These are phyloP conservation scores for Daphoenositta chrysoptera DNA, from an alignment of 2,113 vertebrate genomes.

Conservation along the genomic window DNA sequence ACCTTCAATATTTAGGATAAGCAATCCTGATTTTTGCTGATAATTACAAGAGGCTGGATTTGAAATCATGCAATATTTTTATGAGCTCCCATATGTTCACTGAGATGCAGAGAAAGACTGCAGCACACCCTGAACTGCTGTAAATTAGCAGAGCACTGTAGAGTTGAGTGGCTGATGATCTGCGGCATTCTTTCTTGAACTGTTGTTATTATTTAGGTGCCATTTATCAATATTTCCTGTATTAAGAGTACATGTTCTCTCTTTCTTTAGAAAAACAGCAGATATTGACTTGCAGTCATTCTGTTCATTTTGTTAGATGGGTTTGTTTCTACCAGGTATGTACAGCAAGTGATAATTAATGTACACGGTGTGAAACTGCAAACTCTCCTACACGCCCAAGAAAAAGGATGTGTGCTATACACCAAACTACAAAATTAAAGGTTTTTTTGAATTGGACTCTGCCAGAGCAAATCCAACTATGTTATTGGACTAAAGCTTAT, in stretches of 20 bases:
- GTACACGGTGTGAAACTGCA: not conserved
- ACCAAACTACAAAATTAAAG: not conserved
- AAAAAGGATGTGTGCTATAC: not conserved
- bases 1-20: not conserved
- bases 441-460: not conserved
- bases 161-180: not conserved
- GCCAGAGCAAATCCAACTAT: not conserved
- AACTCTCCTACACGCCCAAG: not conserved
- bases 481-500: not conserved
- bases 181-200: not conserved
- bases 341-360: conserved; percentile 10
- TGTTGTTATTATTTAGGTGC: not conserved
- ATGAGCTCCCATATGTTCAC: not conserved
- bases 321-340: not conserved
- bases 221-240: not conserved
- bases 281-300: not conserved
- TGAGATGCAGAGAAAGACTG: not conserved
- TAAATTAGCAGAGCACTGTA: not conserved
- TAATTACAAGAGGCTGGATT: not conserved
- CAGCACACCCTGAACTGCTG: not conserved
- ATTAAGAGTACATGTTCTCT: not conserved
- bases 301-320: not conserved
- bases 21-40: not conserved
- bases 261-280: not conserved
- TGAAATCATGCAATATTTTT: not conserved